phyloP scores from a whole-genome alignment of 92 coral and sea anemone species.

The Paramuricea clavata region DNA sequence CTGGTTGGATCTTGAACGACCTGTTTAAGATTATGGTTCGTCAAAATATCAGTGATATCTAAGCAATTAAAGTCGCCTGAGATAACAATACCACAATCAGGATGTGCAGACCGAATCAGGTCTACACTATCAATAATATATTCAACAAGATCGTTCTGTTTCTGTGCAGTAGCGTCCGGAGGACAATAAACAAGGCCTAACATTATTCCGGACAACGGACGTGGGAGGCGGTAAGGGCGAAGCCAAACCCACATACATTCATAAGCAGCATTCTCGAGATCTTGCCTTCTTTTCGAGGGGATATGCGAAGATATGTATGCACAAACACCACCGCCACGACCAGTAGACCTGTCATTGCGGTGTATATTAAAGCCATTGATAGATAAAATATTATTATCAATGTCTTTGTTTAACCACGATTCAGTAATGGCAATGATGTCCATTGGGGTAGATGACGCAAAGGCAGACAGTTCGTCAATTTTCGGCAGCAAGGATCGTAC shows the following conservation, averaged over 20 bases:
- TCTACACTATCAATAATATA: neutral
- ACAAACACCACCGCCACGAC: constrained; percentile 68
- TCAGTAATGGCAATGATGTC: constrained; percentile 36
- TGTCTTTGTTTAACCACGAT: constrained; percentile 30
- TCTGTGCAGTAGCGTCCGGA: constrained; percentile 2
- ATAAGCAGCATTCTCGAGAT: constrained; percentile 25
- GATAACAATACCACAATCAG: constrained; percentile 11
- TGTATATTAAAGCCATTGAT: too few relatives aligned
- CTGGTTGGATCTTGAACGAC: constrained; percentile 24
- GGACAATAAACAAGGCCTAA: constrained; percentile 1
- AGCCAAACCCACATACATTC: constrained; percentile 44
- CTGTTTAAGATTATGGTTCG: constrained; percentile 33
- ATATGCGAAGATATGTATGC: neutral
- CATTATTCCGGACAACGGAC: constrained; percentile 21
- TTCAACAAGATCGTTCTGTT: neutral
- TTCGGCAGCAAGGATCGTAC: constrained; percentile 40
- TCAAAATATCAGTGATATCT: neutral
- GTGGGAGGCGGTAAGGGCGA: constrained; percentile 19
- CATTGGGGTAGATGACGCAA: neutral
- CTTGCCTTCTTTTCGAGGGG: neutral
- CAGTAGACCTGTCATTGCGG: constrained; percentile 33
- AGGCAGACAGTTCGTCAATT: constrained; percentile 45
- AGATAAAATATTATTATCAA: too few relatives aligned
- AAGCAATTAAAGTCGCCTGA: constrained; percentile 28
- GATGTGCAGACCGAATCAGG: neutral